Evolutionary conservation across 2,888 invertebrate genomes (phyloP), one percentile per base, ranked within the genome.

Genomic region (Oscheius onirici): DNA sequence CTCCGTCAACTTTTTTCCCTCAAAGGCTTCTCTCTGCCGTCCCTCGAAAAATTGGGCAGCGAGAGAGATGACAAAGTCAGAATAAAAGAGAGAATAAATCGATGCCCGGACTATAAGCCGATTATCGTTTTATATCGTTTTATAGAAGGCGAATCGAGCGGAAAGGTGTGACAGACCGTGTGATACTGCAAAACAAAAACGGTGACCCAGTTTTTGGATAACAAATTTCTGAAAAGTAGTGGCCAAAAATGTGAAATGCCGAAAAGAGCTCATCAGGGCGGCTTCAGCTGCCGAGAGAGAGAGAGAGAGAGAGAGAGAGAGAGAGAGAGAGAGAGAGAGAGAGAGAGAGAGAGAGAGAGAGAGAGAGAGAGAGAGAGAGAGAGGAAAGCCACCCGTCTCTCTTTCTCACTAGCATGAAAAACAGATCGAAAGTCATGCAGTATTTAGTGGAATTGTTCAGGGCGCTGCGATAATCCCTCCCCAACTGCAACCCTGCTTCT

Each of bases 401-500:
- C 8, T 34, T 8, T 34, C 34, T 6, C 34, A 6, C 41, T 44
- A 34, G 66, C 26, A 40, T 15, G 55, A 57, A 57, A 55, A 51
- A 68, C 51, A 68, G 68, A 68, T 44, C 34, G 68, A 68, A 51
- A 68, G 68, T 51, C 63, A 63, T 63, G 63, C 63, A 63, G 63
- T 63, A 63, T 63, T 63, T 63, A 63, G 63, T 34, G 49, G 63
- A 63, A 63, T 63, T 63, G 63, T 63, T 63, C 49, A 63, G 63
- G 49, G 28, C 58, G 58, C 63, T 49, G 63, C 63, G 63, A 63
- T 63, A 63, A 63, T 63, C 60, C 60, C 43, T 41, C 43, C 43
- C 63, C 15, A 49, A 63, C 63, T 63, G 63, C 63, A 49, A 46
- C 60, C 60, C 44, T 41, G 60, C 63, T 44, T 49, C 58, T 58